Evolutionary conservation across 92 coral and sea anemone genomes (phyloP).

Genomic region (Plumapathes pennacea): DNA sequence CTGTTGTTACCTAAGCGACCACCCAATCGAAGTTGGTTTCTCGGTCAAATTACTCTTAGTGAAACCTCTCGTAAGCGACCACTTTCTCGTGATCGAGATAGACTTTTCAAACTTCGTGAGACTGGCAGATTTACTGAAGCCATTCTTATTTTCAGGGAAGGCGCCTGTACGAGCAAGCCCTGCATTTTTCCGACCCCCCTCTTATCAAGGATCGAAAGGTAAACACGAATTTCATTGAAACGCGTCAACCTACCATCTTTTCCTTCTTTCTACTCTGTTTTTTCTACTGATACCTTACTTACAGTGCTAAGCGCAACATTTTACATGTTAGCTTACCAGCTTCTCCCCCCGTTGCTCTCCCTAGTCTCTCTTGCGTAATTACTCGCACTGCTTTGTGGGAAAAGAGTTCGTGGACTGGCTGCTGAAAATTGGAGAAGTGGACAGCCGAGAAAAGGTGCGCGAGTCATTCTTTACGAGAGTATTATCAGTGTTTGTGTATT

Average conservation of each 20-base stretch:
- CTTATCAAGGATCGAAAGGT: conserved; percentile 92
- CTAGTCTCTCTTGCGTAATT: conserved; percentile 73
- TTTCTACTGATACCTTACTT: no score
- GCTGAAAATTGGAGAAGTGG: conserved; percentile 67
- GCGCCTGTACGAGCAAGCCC: conserved; percentile 66
- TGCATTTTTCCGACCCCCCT: conserved; percentile 87
- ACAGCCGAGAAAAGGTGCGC: conserved; percentile 74
- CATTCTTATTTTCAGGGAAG: conserved; percentile 50
- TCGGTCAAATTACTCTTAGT: no score
- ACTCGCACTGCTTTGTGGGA: conserved; percentile 83
- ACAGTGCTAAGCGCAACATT: no score
- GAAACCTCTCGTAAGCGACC: no score
- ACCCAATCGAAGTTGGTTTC: no score
- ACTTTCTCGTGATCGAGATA: no score
- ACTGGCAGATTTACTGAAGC: no score
- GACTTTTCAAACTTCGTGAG: no score
- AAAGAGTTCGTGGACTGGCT: conserved; percentile 91
- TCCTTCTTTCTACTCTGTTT: background rate
- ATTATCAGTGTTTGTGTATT: no score
- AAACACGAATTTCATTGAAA: no score
- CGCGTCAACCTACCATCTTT: background rate
- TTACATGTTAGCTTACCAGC: background rate
- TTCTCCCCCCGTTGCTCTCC: background rate
- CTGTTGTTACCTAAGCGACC: no score
- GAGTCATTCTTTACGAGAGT: no score